A percentile compares a stretch with the other conserved stretches of the same genome.
These are phyloP conservation scores for Nomada fucata DNA, from an alignment of 2,888 invertebrate genomes.

Conservation along the genomic window DNA sequence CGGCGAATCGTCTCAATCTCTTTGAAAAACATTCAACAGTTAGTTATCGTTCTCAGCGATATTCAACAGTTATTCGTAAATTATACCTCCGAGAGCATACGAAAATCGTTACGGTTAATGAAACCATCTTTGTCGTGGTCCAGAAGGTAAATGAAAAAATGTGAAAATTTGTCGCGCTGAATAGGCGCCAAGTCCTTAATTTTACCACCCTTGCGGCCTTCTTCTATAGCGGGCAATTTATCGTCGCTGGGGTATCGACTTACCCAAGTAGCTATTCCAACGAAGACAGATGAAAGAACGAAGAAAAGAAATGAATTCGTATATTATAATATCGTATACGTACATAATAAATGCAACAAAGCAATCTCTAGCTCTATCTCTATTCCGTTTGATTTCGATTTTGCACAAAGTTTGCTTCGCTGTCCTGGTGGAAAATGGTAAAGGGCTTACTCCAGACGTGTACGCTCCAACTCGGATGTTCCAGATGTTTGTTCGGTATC, in stretches of 20 bases:
- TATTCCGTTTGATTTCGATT: background rate
- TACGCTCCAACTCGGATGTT: slow-evolving; percentile 89
- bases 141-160: slow-evolving; percentile 89
- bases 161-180: slow-evolving; percentile 89
- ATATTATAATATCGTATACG: background rate
- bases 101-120: slow-evolving; percentile 89
- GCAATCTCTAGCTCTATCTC: background rate
- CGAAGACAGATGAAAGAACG: background rate
- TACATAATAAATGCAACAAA: background rate
- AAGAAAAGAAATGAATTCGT: background rate
- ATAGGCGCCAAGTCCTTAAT: slow-evolving; percentile 85
- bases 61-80: background rate
- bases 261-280: slow-evolving; percentile 89
- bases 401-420: background rate
- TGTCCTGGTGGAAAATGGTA: background rate
- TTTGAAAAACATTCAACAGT: slow-evolving; percentile 60
- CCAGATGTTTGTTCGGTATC: slow-evolving; percentile 52
- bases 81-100: slow-evolving; percentile 88
- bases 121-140: slow-evolving; percentile 91
- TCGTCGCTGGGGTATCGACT: slow-evolving; percentile 89
- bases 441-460: slow-evolving; percentile 90
- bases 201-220: slow-evolving; percentile 29
- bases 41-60: background rate
- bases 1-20: slow-evolving; percentile 89
- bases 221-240: slow-evolving; percentile 63